phyloP scores from a whole-genome alignment of 2,113 vertebrate genomes.

The Marmota flaviventris region DNA sequence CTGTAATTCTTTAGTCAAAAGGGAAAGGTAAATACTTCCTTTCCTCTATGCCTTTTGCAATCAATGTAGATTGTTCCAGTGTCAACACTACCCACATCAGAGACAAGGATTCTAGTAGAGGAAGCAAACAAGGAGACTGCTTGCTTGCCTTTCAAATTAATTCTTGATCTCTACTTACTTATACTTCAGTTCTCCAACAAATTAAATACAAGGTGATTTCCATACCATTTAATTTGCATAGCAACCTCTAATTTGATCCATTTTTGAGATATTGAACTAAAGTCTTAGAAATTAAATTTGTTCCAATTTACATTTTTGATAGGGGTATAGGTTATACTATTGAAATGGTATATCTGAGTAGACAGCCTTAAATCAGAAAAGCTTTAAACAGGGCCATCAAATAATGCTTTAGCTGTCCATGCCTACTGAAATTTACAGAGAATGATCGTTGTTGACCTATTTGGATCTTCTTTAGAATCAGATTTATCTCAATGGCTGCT shows the following conservation, averaged over 20 bases:
- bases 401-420: neutral
- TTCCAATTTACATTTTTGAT: constrained; percentile 43
- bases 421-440: constrained; percentile 1
- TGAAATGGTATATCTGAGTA: neutral
- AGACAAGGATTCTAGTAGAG: neutral
- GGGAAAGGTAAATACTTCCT: neutral
- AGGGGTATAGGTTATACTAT: neutral
- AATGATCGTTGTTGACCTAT: neutral
- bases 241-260: neutral
- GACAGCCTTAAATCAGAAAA: neutral
- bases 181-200: constrained; percentile 2
- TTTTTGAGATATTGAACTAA: constrained; percentile 1
- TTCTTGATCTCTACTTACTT: constrained; percentile 1
- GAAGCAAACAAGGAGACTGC: neutral
- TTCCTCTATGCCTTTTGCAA: neutral
- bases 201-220: constrained; percentile 16
- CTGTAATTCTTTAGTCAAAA: constrained; percentile 7
- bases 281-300: constrained; percentile 22
- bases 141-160: constrained; percentile 18
- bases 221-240: constrained; percentile 18
- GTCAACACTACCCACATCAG: neutral
- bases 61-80: neutral
- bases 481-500: neutral
- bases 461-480: neutral
- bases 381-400: neutral